These are phyloP conservation scores for Venturia canescens DNA, from an alignment of 1,140 invertebrate genomes.

Conservation along the genomic window DNA sequence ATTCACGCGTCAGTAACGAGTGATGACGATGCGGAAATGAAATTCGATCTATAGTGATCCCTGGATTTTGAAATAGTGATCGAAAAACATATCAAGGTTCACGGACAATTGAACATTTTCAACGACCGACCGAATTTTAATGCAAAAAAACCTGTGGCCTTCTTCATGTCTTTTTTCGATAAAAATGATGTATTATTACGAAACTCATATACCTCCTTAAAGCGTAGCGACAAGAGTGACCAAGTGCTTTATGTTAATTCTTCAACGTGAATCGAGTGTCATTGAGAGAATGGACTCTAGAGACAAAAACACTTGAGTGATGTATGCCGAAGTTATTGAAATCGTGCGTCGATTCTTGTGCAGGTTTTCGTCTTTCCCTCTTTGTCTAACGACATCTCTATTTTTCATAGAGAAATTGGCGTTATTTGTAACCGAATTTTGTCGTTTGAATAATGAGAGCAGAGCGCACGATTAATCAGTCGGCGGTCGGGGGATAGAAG, in stretches of 20 bases:
- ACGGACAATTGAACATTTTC: not conserved
- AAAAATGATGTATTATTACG: not conserved
- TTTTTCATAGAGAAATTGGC: not conserved
- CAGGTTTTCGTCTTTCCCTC: not conserved
- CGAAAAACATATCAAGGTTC: not conserved
- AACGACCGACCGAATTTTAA: conserved; percentile 10
- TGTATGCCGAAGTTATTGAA: too few species aligned
- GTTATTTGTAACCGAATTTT: conserved; percentile 22
- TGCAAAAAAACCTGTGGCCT: conserved; percentile 31
- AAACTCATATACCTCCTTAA: conserved; percentile 33
- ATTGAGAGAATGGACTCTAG: too few species aligned
- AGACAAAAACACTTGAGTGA: too few species aligned
- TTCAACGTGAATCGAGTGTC: not conserved
- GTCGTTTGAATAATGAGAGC: not conserved
- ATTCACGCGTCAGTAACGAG: not conserved
- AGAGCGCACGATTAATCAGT: too few species aligned
- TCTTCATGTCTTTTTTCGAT: conserved; percentile 30
- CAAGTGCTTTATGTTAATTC: not conserved
- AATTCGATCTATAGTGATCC: not conserved
- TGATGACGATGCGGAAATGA: not conserved
- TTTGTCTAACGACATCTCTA: too few species aligned
- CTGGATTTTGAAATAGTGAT: not conserved
- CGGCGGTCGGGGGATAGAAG: too few species aligned
- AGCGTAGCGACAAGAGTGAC: not conserved
- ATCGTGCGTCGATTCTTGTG: too few species aligned